Percentiles rank a stretch among this genome's conserved stretches.
Conservation (phyloP, 2,888 invertebrate genomes). For the Dorcus hopei region DNA sequence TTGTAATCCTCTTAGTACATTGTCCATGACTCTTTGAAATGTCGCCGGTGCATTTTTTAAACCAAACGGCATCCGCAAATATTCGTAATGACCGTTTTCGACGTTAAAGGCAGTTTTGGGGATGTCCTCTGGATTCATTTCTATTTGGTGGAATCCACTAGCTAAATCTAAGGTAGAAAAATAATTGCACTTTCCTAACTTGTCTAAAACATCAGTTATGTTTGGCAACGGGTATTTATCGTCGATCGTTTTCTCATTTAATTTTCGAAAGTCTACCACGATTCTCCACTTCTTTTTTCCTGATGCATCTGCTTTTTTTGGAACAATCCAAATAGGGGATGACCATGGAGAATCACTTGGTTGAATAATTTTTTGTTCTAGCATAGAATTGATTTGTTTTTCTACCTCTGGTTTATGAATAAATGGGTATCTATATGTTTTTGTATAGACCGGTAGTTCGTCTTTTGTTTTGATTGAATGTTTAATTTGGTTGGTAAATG, state of each 20-base stretch:
- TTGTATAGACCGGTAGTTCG: background rate
- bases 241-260: slow-evolving; percentile 21
- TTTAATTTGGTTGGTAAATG: background rate
- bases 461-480: background rate
- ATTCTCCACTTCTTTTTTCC: slow-evolving; percentile 12
- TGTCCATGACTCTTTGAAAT: slow-evolving; percentile 30
- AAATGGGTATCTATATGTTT: background rate
- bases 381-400: background rate
- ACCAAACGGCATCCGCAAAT: slow-evolving; percentile 31
- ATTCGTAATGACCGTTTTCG: slow-evolving; percentile 33
- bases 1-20: slow-evolving; percentile 14
- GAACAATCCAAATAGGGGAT: slow-evolving; percentile 9
- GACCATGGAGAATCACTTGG: background rate
- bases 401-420: background rate
- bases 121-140: slow-evolving; percentile 17
- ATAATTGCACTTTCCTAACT: slow-evolving; percentile 23
- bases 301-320: slow-evolving; percentile 17
- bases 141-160: slow-evolving; percentile 26
- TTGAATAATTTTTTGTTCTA: background rate
- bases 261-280: slow-evolving; percentile 15
- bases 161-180: slow-evolving; percentile 26
- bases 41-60: slow-evolving; percentile 32
- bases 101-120: slow-evolving; percentile 35
- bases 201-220: slow-evolving; percentile 25
- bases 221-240: slow-evolving; percentile 24